A percentile compares a stretch with the other conserved stretches of the same genome.
Conservation (phyloP, 2,113 vertebrate species). For the Fregetta grallaria region DNA sequence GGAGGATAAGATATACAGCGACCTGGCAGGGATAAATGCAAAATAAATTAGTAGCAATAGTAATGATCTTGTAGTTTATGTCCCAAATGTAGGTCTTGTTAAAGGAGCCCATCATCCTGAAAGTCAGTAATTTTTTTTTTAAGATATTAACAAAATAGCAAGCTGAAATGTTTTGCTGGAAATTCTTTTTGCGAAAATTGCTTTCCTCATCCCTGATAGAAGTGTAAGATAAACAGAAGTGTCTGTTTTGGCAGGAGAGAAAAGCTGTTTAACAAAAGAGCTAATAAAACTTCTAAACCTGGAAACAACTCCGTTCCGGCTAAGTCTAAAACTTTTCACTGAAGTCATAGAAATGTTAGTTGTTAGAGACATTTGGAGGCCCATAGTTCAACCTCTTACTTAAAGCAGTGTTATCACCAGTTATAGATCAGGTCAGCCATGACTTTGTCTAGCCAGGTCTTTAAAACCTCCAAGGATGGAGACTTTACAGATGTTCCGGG, state of each 20-base stretch:
- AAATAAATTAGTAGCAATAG: neutral
- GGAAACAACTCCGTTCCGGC: neutral
- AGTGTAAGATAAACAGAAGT: neutral
- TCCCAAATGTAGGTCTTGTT: neutral
- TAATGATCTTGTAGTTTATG: neutral
- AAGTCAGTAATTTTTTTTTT: neutral
- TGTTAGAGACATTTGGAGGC: neutral
- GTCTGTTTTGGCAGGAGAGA: neutral
- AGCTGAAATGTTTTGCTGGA: neutral
- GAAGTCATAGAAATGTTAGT: neutral
- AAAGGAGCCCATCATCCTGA: neutral
- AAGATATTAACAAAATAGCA: neutral
- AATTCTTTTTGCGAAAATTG: neutral
- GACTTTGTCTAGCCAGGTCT: neutral
- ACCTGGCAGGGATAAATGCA: neutral
- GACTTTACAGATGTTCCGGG: neutral
- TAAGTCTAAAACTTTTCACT: neutral
- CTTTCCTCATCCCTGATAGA: neutral
- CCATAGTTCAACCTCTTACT: neutral
- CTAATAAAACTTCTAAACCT: slow-evolving; percentile 13
- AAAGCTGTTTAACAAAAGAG: slow-evolving; percentile 6
- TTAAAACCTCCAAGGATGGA: neutral
- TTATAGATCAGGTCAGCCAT: neutral
- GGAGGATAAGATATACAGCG: neutral
- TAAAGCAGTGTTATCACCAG: neutral